Percentiles rank a stretch among this genome's conserved stretches.
These are phyloP conservation scores for Megatriorchis doriae DNA, from an alignment of 2,113 vertebrate species.

Conservation along the genomic window DNA sequence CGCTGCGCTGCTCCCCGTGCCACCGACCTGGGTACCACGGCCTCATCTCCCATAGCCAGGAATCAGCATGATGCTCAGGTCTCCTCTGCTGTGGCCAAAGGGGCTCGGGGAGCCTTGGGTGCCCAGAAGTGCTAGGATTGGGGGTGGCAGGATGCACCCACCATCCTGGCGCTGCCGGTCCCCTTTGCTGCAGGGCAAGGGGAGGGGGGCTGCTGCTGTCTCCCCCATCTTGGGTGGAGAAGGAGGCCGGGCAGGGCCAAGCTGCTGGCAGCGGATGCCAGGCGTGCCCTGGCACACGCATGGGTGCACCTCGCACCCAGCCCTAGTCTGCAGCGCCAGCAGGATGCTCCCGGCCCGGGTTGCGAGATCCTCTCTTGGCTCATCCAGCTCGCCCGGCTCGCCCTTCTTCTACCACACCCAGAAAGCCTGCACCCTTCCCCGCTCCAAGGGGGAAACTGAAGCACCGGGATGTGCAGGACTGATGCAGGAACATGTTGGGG, in stretches of 20 bases:
- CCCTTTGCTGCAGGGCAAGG: not conserved
- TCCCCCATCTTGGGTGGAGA: rapidly evolving
- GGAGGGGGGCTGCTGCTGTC: not conserved
- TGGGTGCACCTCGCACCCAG: not conserved
- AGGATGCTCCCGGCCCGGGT: not conserved
- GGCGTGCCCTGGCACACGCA: not conserved
- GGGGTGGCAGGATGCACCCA: not conserved
- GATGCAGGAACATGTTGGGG: not conserved
- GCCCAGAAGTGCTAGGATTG: rapidly evolving
- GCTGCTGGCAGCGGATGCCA: not conserved
- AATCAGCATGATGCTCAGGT: not conserved
- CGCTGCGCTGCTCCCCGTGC: rapidly evolving
- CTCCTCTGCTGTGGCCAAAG: rapidly evolving
- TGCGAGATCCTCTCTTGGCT: not conserved
- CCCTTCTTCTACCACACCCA: not conserved
- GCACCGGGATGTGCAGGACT: not conserved
- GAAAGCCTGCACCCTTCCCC: not conserved
- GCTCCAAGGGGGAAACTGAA: not conserved
- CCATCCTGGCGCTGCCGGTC: rapidly evolving
- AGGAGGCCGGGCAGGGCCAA: not conserved
- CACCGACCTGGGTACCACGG: rapidly evolving
- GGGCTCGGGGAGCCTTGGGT: not conserved
- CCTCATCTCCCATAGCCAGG: not conserved
- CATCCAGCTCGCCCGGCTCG: not conserved
- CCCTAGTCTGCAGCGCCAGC: not conserved